These are phyloP conservation scores for Bothrops jararaca DNA, from an alignment of 2,113 vertebrate genomes.

Conservation along the genomic window DNA sequence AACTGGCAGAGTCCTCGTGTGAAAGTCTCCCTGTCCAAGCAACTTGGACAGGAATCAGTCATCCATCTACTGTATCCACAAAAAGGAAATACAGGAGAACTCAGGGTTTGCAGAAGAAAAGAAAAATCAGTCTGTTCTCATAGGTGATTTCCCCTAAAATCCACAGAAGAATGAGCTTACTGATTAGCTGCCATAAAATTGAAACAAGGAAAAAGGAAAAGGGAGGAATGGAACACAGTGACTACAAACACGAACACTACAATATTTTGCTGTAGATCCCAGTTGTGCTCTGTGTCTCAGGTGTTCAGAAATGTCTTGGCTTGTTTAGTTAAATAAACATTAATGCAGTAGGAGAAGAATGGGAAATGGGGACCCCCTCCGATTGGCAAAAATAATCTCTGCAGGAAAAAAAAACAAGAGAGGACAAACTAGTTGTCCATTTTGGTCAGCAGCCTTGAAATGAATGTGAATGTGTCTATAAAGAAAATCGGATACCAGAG, in stretches of 20 bases:
- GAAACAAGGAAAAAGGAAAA: background rate
- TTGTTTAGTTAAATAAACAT: background rate
- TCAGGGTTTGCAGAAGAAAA: background rate
- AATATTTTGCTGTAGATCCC: background rate
- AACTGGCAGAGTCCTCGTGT: background rate
- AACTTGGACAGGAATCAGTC: background rate
- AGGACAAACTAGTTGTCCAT: background rate
- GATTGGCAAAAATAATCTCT: background rate
- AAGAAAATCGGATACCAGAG: background rate
- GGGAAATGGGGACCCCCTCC: background rate
- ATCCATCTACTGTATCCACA: background rate
- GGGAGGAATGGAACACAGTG: background rate
- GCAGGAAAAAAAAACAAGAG: background rate
- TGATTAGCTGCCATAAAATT: background rate
- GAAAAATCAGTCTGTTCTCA: background rate
- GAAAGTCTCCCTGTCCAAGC: background rate
- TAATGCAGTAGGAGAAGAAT: background rate
- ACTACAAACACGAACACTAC: background rate
- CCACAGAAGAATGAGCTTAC: background rate
- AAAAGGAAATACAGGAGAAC: background rate
- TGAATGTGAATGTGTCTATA: background rate
- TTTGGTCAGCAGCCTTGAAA: background rate
- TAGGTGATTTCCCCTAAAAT: background rate
- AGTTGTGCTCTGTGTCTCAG: background rate
- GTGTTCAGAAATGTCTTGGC: background rate